These are phyloP conservation scores for Malacoctenus gilli DNA, from an alignment of 2,797 vertebrate species.

Conservation along the genomic window DNA sequence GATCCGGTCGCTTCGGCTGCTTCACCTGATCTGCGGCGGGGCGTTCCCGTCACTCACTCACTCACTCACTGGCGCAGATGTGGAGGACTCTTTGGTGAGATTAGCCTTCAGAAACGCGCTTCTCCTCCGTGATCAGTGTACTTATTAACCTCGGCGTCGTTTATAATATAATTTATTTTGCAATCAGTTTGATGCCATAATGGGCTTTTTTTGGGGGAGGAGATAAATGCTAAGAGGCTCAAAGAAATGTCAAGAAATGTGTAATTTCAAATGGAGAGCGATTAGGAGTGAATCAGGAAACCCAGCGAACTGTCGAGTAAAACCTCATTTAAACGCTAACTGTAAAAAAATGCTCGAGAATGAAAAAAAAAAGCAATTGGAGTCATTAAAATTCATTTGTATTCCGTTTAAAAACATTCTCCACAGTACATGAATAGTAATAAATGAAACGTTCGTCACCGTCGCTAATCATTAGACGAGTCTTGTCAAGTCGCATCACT, in stretches of 20 bases:
- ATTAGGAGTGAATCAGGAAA: conserved; percentile 19
- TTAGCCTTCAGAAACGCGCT: conserved; percentile 22
- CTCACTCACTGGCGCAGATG: too few relatives aligned
- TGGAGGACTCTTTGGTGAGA: too few relatives aligned
- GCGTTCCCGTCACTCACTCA: too few relatives aligned
- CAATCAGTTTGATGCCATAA: conserved; percentile 15
- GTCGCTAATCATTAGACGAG: conserved; percentile 57
- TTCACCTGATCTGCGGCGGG: too few relatives aligned
- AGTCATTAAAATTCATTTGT: conserved; percentile 43
- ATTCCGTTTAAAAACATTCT: conserved; percentile 31
- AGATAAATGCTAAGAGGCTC: background rate
- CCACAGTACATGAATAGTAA: conserved; percentile 15
- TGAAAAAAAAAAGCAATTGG: conserved; percentile 21
- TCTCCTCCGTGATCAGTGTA: conserved; percentile 21
- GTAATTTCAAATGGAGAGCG: conserved; percentile 11
- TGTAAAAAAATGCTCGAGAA: too few relatives aligned
- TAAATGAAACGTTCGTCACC: conserved; percentile 46
- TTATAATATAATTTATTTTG: conserved; percentile 19
- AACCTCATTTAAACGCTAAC: conserved; percentile 33
- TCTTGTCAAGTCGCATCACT: conserved; percentile 63
- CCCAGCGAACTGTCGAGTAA: conserved; percentile 25
- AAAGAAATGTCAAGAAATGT: conserved; percentile 30
- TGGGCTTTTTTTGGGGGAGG: conserved; percentile 12
- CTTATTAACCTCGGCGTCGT: conserved; percentile 34
- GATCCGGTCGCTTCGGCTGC: too few relatives aligned